Base-by-base conservation (phyloP, 1,140 invertebrate species). In the Camponotus floridanus region DNA sequence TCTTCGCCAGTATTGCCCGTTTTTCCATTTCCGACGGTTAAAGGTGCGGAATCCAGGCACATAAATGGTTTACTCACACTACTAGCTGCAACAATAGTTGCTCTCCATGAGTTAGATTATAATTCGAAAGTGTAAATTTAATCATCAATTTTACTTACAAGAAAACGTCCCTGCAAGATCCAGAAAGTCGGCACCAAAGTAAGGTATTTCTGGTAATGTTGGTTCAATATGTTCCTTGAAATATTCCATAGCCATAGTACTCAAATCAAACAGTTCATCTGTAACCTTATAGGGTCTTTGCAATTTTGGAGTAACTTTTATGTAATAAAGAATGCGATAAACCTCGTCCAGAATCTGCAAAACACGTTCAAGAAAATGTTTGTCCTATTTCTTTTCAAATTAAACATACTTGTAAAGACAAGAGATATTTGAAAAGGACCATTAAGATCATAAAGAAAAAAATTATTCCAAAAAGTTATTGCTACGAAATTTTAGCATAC, bases 171-270 rank as follows among this genome's bases (percentile, higher is more conserved):
- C 96, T 79, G 97, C 96, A 78, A 97, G 96, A 93, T 97, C 97
- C 87, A 97, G 95, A 93, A 98, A 98, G 92, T 98, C 97, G 39
- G 97, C 96, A 86, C 97, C 97, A 95, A 98, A 98, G 94, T 98
- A 98, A 31, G 97, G 97, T 86, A 98, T 98, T 94, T 98, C 97
- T 39, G 98, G 98, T 87, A 98, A 95, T 85, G 97, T 97, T 48
- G 98, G 97, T 94, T 98, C 98, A 92, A 98, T 98, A 87, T 97
- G 97, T 94, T 98, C 98, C 93, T 98, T 98, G 91, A 98, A 98
- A 94, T 98, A 98, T 94, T 98, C 98, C 98, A 98, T 98, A 36
- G 98, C 98, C 98, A 98, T 98, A 33, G 98, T 98, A 42, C 98
- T 98, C 70, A 98, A 95, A 95, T 98, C 98, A 95, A 98, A 98